phyloP scores from a whole-genome alignment of 2,888 invertebrate genomes.

The Plutella xylostella region DNA sequence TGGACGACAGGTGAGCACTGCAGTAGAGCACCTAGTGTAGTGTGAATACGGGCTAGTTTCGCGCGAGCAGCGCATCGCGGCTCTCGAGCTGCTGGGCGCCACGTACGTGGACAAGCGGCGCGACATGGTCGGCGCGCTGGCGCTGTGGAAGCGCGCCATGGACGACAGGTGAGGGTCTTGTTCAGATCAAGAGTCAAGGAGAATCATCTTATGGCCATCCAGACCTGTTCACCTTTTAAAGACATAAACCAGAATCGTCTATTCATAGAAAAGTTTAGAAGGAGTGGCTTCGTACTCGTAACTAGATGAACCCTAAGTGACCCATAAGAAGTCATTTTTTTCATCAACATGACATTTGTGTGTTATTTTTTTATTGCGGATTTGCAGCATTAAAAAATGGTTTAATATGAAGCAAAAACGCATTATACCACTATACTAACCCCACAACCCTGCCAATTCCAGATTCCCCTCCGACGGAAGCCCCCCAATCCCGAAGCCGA shows the following conservation, averaged over 20 bases:
- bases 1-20: constrained; percentile 89
- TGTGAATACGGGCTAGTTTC: constrained; percentile 80
- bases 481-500: constrained; percentile 79
- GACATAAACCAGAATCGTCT: too few relatives aligned
- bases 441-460: constrained; percentile 12
- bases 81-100: constrained; percentile 91
- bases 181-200: too few relatives aligned
- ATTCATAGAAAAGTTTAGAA: too few relatives aligned
- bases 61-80: constrained; percentile 86
- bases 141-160: constrained; percentile 93
- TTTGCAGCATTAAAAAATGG: background rate
- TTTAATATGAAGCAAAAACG: background rate
- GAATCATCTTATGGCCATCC: too few relatives aligned
- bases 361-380: background rate
- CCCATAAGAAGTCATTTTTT: too few relatives aligned
- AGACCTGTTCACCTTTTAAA: too few relatives aligned
- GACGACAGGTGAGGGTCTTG: constrained; percentile 86
- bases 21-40: constrained; percentile 91
- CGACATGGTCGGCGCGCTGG: constrained; percentile 91
- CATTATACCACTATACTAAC: constrained; percentile 1
- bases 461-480: constrained; percentile 73
- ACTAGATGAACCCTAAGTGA: too few relatives aligned
- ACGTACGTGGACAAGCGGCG: constrained; percentile 97
- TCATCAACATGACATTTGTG: background rate
- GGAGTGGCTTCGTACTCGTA: too few relatives aligned